phyloP scores from a whole-genome alignment of 2,113 vertebrate genomes.

The Junco hyemalis region DNA sequence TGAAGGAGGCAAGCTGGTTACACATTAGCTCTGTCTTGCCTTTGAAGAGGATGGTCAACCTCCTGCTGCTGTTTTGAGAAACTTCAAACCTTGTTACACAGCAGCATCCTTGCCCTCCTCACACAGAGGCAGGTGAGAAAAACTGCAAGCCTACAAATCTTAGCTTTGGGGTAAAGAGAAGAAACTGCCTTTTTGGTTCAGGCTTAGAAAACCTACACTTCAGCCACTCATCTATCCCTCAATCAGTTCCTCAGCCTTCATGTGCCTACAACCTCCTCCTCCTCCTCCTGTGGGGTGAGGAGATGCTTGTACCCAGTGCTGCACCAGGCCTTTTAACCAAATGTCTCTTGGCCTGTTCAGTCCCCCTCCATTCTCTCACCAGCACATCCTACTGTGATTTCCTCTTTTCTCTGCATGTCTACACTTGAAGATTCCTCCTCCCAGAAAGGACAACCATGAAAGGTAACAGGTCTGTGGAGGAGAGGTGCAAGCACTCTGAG shows the following conservation, averaged over 20 bases:
- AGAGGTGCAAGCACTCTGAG: background rate
- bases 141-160: background rate
- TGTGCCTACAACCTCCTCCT: background rate
- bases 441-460: background rate
- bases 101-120: background rate
- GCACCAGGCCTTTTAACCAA: background rate
- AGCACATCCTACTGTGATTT: background rate
- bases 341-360: rapidly evolving
- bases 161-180: background rate
- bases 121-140: background rate
- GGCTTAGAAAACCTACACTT: background rate
- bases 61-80: background rate
- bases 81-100: background rate
- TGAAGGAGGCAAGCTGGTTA: background rate
- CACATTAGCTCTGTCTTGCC: background rate
- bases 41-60: background rate
- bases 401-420: background rate
- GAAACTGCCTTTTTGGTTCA: background rate
- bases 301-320: background rate
- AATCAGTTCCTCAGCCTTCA: background rate
- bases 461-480: background rate
- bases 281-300: background rate
- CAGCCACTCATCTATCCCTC: background rate
- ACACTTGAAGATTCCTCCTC: background rate
- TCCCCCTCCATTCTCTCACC: background rate